Percentiles rank a stretch among this genome's conserved stretches.
phyloP scores from a whole-genome alignment of 1,140 invertebrate genomes.

The Oscheius sp. region DNA sequence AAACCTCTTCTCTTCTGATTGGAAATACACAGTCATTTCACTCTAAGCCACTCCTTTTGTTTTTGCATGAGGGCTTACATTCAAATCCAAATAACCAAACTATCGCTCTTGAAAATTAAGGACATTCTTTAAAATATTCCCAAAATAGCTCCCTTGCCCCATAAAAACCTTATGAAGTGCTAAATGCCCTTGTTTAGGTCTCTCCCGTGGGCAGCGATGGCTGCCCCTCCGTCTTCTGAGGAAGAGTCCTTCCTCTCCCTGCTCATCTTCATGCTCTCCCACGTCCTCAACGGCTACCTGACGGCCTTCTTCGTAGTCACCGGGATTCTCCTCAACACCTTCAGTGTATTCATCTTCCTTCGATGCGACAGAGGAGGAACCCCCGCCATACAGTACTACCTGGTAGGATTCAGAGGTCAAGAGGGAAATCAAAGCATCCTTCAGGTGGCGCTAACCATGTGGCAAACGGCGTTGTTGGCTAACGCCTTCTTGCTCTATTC shows the following conservation, averaged over 20 bases:
- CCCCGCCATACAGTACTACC: slow-evolving; percentile 57
- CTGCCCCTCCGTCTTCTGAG: slow-evolving; percentile 10
- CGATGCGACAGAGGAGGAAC: slow-evolving; percentile 40
- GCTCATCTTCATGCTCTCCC: slow-evolving; percentile 46
- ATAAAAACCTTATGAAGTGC: not conserved
- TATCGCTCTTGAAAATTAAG: too few species aligned
- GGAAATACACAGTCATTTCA: too few species aligned
- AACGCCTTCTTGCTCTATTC: slow-evolving; percentile 59
- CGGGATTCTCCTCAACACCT: slow-evolving; percentile 50
- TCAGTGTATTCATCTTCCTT: slow-evolving; percentile 54
- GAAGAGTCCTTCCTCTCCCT: slow-evolving; percentile 9
- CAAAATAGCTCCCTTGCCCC: not conserved
- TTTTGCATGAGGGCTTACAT: too few species aligned
- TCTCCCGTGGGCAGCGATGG: not conserved
- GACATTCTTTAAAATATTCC: too few species aligned
- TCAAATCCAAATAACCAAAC: too few species aligned
- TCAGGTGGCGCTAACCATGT: slow-evolving; percentile 51
- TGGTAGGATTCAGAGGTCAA: slow-evolving; percentile 39
- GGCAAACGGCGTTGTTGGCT: slow-evolving; percentile 54
- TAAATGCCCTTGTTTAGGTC: not conserved
- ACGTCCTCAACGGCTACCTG: slow-evolving; percentile 53
- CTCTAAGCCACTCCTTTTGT: too few species aligned
- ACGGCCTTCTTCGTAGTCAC: slow-evolving; percentile 50
- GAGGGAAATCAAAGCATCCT: slow-evolving; percentile 18
- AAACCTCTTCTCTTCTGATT: too few species aligned